Percentiles rank a stretch among this genome's conserved stretches.
Evolutionary conservation across 2,113 vertebrate species (phyloP).

Genomic region (Cnemophilus loriae): DNA sequence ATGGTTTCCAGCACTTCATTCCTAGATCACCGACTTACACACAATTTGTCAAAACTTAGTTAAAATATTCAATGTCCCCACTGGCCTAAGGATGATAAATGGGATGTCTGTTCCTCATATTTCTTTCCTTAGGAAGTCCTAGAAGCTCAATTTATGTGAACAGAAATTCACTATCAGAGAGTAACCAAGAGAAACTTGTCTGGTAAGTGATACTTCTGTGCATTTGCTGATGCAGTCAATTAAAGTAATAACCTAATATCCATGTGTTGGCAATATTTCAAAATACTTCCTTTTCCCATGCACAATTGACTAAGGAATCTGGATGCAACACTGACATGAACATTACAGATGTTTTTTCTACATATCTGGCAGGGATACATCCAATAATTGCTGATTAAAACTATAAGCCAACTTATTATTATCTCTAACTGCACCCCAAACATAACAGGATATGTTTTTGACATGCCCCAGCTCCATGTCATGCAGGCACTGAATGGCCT

Average conservation of each 20-base stretch:
- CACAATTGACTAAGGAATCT: background rate
- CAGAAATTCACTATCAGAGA: conserved; percentile 5
- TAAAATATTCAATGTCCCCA: conserved; percentile 19
- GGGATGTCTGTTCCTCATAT: conserved; percentile 30
- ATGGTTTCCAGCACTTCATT: conserved; percentile 35
- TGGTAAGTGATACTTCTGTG: conserved; percentile 10
- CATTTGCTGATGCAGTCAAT: conserved; percentile 40
- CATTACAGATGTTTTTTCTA: background rate
- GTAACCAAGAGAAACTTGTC: conserved; percentile 14
- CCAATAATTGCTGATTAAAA: background rate
- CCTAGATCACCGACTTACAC: conserved; percentile 7
- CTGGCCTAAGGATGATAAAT: conserved; percentile 48
- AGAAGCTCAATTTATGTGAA: conserved; percentile 17
- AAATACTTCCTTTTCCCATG: conserved; percentile 9
- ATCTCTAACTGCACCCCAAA: background rate
- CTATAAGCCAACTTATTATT: background rate
- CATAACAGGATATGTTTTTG: background rate
- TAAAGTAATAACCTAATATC: conserved; percentile 40
- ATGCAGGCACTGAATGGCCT: background rate
- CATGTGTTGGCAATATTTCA: background rate
- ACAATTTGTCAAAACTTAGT: conserved; percentile 42
- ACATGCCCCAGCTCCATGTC: background rate
- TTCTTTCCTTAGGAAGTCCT: conserved; percentile 34
- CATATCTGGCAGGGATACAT: background rate
- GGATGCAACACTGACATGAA: background rate